These are phyloP conservation scores for Lithodes maja DNA, from an alignment of 2,888 invertebrate species.

Conservation along the genomic window DNA sequence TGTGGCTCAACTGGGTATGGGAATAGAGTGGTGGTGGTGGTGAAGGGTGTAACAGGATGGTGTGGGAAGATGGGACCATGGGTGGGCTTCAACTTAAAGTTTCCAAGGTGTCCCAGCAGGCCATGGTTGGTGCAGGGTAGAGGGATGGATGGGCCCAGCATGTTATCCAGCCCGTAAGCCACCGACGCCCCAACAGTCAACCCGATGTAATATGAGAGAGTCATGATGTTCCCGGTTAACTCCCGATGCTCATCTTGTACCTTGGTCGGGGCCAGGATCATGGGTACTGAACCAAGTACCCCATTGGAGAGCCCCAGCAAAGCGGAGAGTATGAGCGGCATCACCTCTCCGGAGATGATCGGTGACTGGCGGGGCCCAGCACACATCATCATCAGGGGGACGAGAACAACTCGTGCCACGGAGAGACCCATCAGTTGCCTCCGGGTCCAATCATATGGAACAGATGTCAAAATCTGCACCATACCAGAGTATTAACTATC, in stretches of 20 bases:
- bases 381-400: constrained; percentile 88
- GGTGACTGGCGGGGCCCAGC: constrained; percentile 86
- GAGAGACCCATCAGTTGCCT: constrained; percentile 85
- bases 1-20: no score
- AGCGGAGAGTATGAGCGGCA: constrained; percentile 81
- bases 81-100: constrained; percentile 8
- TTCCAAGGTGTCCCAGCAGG: neutral
- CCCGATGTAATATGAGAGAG: constrained; percentile 91
- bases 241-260: constrained; percentile 91
- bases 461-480: constrained; percentile 83
- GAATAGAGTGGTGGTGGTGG: neutral
- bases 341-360: constrained; percentile 81
- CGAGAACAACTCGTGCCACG: constrained; percentile 83
- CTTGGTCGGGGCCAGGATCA: constrained; percentile 92
- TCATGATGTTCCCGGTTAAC: constrained; percentile 93
- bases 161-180: constrained; percentile 84
- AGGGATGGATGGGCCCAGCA: constrained; percentile 75
- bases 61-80: neutral
- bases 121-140: constrained; percentile 57
- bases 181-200: constrained; percentile 88
- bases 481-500: neutral
- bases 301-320: constrained; percentile 89
- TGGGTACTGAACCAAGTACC: constrained; percentile 91
- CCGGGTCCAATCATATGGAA: constrained; percentile 89
- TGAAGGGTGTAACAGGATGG: neutral